Evolutionary conservation across 2,888 invertebrate species (phyloP), one percentile per base, ranked within the genome.

Genomic region (Brenthis daphne): DNA sequence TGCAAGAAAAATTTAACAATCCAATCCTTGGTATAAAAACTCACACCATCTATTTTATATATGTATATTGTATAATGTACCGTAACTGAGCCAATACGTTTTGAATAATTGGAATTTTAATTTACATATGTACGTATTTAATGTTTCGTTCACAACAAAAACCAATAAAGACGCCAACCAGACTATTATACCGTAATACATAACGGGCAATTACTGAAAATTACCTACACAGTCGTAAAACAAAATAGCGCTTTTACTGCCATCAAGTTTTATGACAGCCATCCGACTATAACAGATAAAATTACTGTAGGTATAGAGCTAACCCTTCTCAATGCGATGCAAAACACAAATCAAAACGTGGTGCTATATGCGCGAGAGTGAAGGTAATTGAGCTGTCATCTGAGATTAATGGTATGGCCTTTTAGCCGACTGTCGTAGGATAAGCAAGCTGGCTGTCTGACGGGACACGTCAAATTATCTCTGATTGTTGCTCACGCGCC

Each of bases 371-470:
- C 76, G 70, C 75, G 75, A 68, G 74, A 76, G 69, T 73, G 73
- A 65, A 75, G 80, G 82, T 89, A 89, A 90, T 90, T 89, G 89
- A 89, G 86, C 88, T 89, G 90, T 88, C 90, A 83, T 79, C 77
- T 74, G 73, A 84, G 86, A 90, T 90, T 86, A 87, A 88, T 88
- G 85, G 79, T 79, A 83, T 82, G 80, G 81, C 82, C 78, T 76
- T 78, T 76, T 80, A 77, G 79, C 73, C 76, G 75, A 73, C 73
- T 77, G 79, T 77, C 78, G 76, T 75, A 75, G 76, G 76, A 77
- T 80, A 78, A 78, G 76, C 79, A 77, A 70, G 73, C 75, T 63
- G 61, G 64, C 47, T 66, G 55, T 54, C 71, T 71, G 69, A 69
- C 69, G 73, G 77, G 77, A 76, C 78, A 77, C 73, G 82, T 86